Evolutionary conservation across 2,113 vertebrate genomes (phyloP), one percentile per base, ranked within the genome.

Genomic region (Scophthalmus maximus): DNA sequence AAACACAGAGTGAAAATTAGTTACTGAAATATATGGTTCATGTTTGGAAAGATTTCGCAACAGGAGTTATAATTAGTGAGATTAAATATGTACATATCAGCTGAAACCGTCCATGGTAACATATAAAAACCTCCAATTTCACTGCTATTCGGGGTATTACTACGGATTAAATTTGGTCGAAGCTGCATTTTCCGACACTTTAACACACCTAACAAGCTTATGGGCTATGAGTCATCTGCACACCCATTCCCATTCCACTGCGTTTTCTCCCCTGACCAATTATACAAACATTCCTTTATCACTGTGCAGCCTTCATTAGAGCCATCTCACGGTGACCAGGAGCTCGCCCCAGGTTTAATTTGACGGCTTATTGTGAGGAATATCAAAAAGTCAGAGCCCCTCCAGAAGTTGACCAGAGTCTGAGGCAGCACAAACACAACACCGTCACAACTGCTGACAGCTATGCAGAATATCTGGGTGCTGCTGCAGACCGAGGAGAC

Each of bases 311-410:
- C 73, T 81, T 88, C 76, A 87, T 88, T 85, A 87, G 70, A 82
- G 68, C 56, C 70, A 69, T 70, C 76, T 79, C 85, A 32, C 53
- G 23, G 63, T 60, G 57, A 84, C 85, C 51, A 44, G 52, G 65
- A 51, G 60, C 64, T 59, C 25, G 25, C 76, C 74, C 68, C 5
- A 20, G 64, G 58, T 82, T 88, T 85, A 77, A 88, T 86, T 86
- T 90, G 59, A 86, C 88, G 73, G 56, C 70, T 76, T 85, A 86
- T 88, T 86, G 82, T 78, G 63, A 82, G 74, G 53, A 66, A 83
- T 90, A 82, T 80, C 66, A 82, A 81, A 80, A 87, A 89, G 78
- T 89, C 71, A 84, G 80, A 79, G 71, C 77, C 73, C 32, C 85
- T 82, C 79, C 60, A 68, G 71, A 85, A 87, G 86, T 78, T 70